These are phyloP conservation scores for Piscicola geometra DNA, from an alignment of 2,888 invertebrate genomes.

Conservation along the genomic window DNA sequence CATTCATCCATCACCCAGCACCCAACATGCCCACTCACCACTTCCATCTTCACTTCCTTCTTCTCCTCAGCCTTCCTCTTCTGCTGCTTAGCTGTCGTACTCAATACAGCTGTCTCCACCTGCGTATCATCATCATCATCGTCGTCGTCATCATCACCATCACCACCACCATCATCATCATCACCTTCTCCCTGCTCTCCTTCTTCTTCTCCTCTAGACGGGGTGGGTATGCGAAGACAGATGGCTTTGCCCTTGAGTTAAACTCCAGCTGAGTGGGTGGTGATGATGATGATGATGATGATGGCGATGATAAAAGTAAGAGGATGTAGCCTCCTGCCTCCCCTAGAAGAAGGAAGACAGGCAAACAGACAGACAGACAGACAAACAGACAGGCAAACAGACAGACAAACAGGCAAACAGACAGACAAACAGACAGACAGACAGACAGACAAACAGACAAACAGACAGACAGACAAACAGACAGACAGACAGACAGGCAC, in stretches of 20 bases:
- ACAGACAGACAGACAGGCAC: not conserved
- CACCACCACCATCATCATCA: slow-evolving; percentile 3
- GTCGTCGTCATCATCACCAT: slow-evolving; percentile 9
- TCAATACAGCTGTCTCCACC: slow-evolving; percentile 92
- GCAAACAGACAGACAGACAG: too few species aligned
- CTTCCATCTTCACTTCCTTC: slow-evolving; percentile 53
- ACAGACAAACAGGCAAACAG: not conserved
- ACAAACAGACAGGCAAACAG: too few species aligned
- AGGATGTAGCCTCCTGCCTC: too few species aligned
- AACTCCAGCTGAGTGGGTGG: slow-evolving; percentile 81
- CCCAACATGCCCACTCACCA: slow-evolving; percentile 58
- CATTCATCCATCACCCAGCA: not conserved
- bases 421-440: not conserved
- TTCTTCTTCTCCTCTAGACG: slow-evolving; percentile 96
- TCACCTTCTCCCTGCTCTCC: slow-evolving; percentile 81
- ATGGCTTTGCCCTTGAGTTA: slow-evolving; percentile 86
- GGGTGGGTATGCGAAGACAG: slow-evolving; percentile 91
- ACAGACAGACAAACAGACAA: too few species aligned
- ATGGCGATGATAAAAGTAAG: too few species aligned
- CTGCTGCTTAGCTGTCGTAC: slow-evolving; percentile 78
- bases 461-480: not conserved
- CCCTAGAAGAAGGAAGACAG: too few species aligned
- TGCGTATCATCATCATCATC: slow-evolving; percentile 24
- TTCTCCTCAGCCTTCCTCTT: slow-evolving; percentile 55
- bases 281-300: not conserved